A percentile compares a stretch with the other conserved stretches of the same genome.
Evolutionary conservation across 2,113 vertebrate species (phyloP).

Genomic region (Aramus guarauna): DNA sequence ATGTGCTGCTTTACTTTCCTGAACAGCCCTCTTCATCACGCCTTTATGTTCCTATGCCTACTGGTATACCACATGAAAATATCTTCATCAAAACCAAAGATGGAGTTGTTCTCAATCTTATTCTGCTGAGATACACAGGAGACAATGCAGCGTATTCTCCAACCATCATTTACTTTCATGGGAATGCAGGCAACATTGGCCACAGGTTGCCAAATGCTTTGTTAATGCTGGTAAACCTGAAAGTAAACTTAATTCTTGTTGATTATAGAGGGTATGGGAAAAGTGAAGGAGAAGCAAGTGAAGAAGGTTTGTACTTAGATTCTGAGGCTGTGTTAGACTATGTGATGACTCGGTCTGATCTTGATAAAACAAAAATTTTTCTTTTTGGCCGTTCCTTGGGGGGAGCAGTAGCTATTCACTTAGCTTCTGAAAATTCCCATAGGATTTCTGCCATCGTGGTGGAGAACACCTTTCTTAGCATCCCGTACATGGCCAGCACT

Average conservation of each 20-base stretch:
- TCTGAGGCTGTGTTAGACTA: conserved; percentile 96
- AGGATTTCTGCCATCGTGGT: conserved; percentile 93
- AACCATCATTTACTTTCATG: conserved; percentile 96
- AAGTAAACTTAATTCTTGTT: conserved; percentile 91
- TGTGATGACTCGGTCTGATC: conserved; percentile 92
- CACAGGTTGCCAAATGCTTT: conserved; percentile 95
- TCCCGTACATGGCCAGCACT: conserved; percentile 97
- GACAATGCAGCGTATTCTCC: conserved; percentile 84
- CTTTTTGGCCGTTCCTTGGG: conserved; percentile 97
- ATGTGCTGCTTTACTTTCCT: conserved; percentile 96
- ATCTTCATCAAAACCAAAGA: conserved; percentile 96
- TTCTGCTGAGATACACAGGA: conserved; percentile 92
- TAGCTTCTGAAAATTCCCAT: conserved; percentile 93
- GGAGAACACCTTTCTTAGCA: conserved; percentile 98
- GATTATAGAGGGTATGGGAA: conserved; percentile 98
- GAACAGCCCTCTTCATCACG: conserved; percentile 97
- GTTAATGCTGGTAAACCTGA: conserved; percentile 97
- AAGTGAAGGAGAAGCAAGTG: conserved; percentile 94
- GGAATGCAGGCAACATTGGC: conserved; percentile 96
- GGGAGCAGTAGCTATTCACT: conserved; percentile 91
- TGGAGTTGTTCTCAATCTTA: conserved; percentile 92
- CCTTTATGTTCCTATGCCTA: conserved; percentile 95
- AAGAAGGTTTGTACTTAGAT: conserved; percentile 92
- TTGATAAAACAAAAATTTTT: conserved; percentile 97
- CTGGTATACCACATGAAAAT: conserved; percentile 94